Evolutionary conservation across 2,113 vertebrate species (phyloP).

Genomic region (Meriones unguiculatus): DNA sequence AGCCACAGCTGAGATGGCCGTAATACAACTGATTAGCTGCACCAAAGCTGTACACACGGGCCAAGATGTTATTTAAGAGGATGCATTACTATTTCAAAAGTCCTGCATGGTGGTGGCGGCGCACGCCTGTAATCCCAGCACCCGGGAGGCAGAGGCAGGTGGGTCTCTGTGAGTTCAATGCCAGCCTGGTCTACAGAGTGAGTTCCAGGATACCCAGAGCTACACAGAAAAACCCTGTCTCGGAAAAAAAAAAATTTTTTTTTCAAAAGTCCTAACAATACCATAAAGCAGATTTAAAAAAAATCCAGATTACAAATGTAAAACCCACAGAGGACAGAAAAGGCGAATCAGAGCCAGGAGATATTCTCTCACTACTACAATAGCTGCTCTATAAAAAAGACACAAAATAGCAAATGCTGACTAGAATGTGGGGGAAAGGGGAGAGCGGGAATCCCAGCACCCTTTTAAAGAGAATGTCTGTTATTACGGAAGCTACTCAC

Average conservation of each 20-base stretch:
- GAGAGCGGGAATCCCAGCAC: background rate
- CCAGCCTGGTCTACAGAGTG: no score
- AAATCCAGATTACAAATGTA: constrained; percentile 13
- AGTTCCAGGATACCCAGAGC: no score
- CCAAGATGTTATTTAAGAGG: constrained; percentile 17
- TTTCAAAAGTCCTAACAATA: constrained; percentile 26
- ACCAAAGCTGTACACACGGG: background rate
- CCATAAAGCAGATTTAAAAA: background rate
- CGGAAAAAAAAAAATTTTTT: background rate
- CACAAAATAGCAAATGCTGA: background rate
- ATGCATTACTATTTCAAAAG: background rate
- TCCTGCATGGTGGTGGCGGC: no score
- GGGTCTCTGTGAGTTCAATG: no score
- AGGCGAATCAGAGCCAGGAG: background rate
- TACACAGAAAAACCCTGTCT: no score
- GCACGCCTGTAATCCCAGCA: no score
- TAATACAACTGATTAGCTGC: background rate
- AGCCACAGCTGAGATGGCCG: background rate
- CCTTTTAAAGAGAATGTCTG: background rate
- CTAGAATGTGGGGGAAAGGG: background rate
- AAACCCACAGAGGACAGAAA: background rate
- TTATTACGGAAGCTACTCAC: background rate
- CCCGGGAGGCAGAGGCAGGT: no score
- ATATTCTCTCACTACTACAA: background rate
- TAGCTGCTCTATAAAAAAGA: background rate